Evolutionary conservation across 2,113 vertebrate species (phyloP).

Genomic region (Cololabis saira): DNA sequence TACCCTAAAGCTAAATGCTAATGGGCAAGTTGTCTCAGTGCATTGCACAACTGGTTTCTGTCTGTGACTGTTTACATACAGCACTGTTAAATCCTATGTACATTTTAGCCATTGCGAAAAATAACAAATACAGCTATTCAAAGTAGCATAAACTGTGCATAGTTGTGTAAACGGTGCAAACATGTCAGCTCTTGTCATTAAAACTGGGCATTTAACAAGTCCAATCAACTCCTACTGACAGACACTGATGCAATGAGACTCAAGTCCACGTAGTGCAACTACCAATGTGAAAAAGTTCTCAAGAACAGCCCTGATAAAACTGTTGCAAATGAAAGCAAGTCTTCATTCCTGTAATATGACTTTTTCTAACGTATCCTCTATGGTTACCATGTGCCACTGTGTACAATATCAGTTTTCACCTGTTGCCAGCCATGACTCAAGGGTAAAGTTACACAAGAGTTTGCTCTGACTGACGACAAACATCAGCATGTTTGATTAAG

Average conservation of each 20-base stretch:
- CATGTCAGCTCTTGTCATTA: neutral
- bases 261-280: neutral
- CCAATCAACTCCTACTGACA: neutral
- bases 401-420: conserved; percentile 73
- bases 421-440: conserved; percentile 52
- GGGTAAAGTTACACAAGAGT: conserved; percentile 66
- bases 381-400: conserved; percentile 63
- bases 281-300: too few relatives aligned
- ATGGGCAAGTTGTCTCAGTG: neutral
- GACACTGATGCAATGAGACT: neutral
- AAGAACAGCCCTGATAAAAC: neutral
- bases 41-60: conserved; percentile 20
- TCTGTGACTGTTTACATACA: conserved; percentile 38
- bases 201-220: conserved; percentile 4
- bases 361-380: conserved; percentile 36
- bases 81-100: neutral
- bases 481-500: neutral
- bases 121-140: neutral
- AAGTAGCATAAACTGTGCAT: neutral
- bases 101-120: neutral
- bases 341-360: neutral
- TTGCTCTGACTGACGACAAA: conserved; percentile 26
- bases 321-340: neutral
- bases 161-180: neutral
- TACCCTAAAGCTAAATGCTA: conserved; percentile 1